Evolutionary conservation across 37 sponge, comb jelly and placozoan species (phyloP).

Genomic region (Dysidea cf. avara): DNA sequence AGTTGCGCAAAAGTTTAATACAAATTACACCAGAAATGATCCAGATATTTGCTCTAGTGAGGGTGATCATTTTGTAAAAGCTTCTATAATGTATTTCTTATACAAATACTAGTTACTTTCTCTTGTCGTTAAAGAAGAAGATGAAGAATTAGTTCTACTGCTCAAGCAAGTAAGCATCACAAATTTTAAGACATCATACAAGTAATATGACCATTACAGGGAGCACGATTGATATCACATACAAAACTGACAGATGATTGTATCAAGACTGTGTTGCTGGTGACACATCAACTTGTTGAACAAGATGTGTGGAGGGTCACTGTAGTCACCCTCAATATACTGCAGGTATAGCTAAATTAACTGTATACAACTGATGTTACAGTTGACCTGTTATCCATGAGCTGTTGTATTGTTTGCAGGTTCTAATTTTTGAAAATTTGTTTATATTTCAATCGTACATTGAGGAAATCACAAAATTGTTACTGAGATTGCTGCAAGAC

Average conservation of each 20-base stretch:
- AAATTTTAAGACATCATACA: not conserved
- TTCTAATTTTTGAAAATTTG: slow-evolving; percentile 71
- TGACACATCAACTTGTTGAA: slow-evolving; percentile 13
- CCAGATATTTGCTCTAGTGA: too few relatives aligned
- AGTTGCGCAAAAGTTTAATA: too few relatives aligned
- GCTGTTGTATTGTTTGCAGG: slow-evolving; percentile 49
- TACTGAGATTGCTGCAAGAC: slow-evolving; percentile 44
- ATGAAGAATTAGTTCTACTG: slow-evolving; percentile 50
- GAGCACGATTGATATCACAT: not conserved
- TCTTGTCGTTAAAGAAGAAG: slow-evolving; percentile 55
- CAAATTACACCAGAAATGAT: too few relatives aligned
- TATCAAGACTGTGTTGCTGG: not conserved
- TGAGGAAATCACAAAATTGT: slow-evolving; percentile 24
- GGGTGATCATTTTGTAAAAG: not conserved
- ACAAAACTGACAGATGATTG: not conserved
- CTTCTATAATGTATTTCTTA: not conserved
- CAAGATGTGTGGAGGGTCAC: slow-evolving; percentile 49
- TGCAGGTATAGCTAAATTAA: too few relatives aligned
- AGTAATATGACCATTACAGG: too few relatives aligned
- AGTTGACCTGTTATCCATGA: too few relatives aligned
- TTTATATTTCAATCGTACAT: slow-evolving; percentile 35
- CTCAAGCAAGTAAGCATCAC: slow-evolving; percentile 29
- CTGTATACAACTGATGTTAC: too few relatives aligned
- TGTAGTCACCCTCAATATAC: slow-evolving; percentile 16
- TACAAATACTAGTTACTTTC: slow-evolving; percentile 42